Evolutionary conservation across 2,113 vertebrate genomes (phyloP).

Genomic region (Zosterops japonicus): DNA sequence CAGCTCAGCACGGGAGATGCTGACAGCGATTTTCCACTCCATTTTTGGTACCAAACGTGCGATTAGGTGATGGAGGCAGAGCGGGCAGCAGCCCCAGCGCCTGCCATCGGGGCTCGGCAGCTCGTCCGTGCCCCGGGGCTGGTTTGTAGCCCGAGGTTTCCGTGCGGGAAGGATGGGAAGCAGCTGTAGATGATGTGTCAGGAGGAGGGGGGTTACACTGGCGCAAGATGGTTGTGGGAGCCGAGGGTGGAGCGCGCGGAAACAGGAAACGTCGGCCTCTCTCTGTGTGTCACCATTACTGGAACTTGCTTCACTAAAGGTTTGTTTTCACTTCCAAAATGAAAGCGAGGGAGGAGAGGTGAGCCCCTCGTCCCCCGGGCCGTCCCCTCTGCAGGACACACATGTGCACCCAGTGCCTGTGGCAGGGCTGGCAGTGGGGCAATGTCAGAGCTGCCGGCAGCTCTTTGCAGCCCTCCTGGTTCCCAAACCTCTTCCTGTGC

Average conservation of each 20-base stretch:
- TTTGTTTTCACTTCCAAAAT: slow-evolving; percentile 5
- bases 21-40: slow-evolving; percentile 54
- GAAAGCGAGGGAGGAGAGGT: not conserved
- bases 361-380: not conserved
- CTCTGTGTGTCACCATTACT: slow-evolving; percentile 13
- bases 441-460: not conserved
- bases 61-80: not conserved
- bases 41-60: slow-evolving; percentile 25
- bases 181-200: not conserved
- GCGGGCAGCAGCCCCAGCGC: not conserved
- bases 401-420: rapidly evolving
- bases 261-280: slow-evolving; percentile 47
- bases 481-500: not conserved
- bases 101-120: not conserved
- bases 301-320: not conserved
- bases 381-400: not conserved
- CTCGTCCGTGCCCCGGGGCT: not conserved
- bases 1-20: not conserved
- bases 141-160: not conserved
- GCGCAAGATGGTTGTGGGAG: slow-evolving; percentile 16
- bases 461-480: not conserved
- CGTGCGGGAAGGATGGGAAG: not conserved
- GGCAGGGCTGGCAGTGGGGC: not conserved
- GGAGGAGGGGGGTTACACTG: not conserved
- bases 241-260: slow-evolving; percentile 35